phyloP scores from a whole-genome alignment of 2,888 invertebrate species.

The Oligia strigilis region DNA sequence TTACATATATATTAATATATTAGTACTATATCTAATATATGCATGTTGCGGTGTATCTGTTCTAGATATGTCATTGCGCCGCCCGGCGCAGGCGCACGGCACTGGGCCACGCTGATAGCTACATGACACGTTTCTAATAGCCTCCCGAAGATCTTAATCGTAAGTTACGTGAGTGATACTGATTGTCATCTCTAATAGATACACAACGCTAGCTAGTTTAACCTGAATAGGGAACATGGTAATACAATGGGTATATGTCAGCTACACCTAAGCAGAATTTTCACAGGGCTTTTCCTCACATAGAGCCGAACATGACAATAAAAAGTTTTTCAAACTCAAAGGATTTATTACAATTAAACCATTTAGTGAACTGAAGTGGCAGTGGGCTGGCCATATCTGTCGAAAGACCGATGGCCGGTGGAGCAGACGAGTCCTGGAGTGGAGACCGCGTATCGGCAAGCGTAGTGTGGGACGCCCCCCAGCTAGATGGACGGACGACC shows the following conservation, averaged over 20 bases:
- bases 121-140: conserved; percentile 49
- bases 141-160: conserved; percentile 52
- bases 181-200: conserved; percentile 26
- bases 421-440: too few relatives aligned
- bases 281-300: background rate
- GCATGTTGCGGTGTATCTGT: conserved; percentile 33
- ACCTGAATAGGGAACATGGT: background rate
- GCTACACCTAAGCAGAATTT: background rate
- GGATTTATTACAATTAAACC: background rate
- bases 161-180: conserved; percentile 17
- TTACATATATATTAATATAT: conserved; percentile 2
- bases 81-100: background rate
- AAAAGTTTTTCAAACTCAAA: background rate
- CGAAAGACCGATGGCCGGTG: too few relatives aligned
- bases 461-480: too few relatives aligned
- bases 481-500: too few relatives aligned
- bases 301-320: too few relatives aligned
- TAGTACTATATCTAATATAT: conserved; percentile 15
- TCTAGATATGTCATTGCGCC: conserved; percentile 41
- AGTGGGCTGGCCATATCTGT: too few relatives aligned
- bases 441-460: too few relatives aligned
- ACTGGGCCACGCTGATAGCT: conserved; percentile 30
- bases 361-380: background rate
- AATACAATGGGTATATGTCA: background rate
- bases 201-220: background rate